These are phyloP conservation scores for Benitochromis conjunctus DNA, from an alignment of 2,113 vertebrate genomes.

Conservation along the genomic window DNA sequence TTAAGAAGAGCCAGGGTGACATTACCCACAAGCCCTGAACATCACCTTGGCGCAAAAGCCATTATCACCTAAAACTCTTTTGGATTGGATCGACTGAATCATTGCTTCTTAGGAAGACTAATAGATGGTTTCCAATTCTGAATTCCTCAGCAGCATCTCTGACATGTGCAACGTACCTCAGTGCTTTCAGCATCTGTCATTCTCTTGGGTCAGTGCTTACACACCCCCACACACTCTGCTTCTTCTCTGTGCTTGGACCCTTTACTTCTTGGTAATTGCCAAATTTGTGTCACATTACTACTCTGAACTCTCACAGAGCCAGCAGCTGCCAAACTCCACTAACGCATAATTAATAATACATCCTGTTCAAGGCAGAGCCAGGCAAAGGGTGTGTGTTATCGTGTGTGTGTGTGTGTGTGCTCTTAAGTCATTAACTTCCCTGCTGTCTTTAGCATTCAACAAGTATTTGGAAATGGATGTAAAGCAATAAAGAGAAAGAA, in stretches of 20 bases:
- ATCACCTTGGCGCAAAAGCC: neutral
- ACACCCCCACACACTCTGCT: neutral
- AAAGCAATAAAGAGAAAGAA: neutral
- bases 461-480: conserved; percentile 36
- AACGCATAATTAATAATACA: conserved; percentile 57
- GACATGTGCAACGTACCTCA: conserved; percentile 4
- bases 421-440: conserved; percentile 29
- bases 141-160: neutral
- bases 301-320: conserved; percentile 38
- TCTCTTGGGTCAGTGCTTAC: neutral
- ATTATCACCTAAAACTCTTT: neutral
- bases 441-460: conserved; percentile 30
- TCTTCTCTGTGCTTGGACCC: neutral
- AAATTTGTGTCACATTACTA: conserved; percentile 52
- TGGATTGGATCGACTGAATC: neutral
- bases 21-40: neutral
- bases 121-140: neutral
- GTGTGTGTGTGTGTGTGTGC: neutral
- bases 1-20: neutral
- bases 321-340: conserved; percentile 40
- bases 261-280: conserved; percentile 30
- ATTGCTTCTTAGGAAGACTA: neutral
- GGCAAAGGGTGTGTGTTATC: neutral
- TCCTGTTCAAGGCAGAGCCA: conserved; percentile 17
- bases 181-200: neutral